Base-by-base conservation (phyloP, 2,113 vertebrate genomes). In the Hydrochoerus hydrochaeris region DNA sequence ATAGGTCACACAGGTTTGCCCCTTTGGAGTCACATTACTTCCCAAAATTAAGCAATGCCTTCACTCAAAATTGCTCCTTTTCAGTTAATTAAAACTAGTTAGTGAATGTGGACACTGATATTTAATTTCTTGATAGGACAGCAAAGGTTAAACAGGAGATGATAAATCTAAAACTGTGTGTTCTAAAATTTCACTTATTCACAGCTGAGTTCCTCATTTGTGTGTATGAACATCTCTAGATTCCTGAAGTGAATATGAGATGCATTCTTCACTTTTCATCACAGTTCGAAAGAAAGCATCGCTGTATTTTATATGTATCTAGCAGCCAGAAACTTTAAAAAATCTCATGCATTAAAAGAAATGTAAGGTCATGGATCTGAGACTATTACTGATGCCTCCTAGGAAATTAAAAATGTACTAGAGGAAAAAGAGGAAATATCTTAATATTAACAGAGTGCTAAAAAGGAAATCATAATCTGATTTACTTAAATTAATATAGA, bases 31-130 rank as follows among this genome's bases (percentile, higher is more conserved):
- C 32, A 91, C 4, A 65, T 63, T 81, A 46, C 86, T 97, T 95
- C 96, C 65, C 97, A 97, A 89, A 97, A 75, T 57, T 97, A 97
- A 97, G 82, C 97, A 98, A 90, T 83, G 57, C 26, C 67, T 30
- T 78, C 57, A 67, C 3, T 0, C 12, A 22, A 97, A 67, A 88
- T 22, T 92, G 54, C 6, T 93, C 88, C 54, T 82, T 78, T 95
- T 80, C 90, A 35, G 38, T 69, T 98, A 60, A 96, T 98, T 71
- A 91, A 98, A 97, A 94, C 71, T 91, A 94, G 77, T 98, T 98
- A 98, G 97, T 92, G 93, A 97, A 75, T 92, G 57, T 73, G 71
- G 97, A 75, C 60, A 97, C 97, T 94, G 28, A 38, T 91, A 85
- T 97, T 94, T 7, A 80, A 93, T 88, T 97, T 44, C 65, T 94